Base-by-base conservation (phyloP, 2,888 invertebrate genomes). In the Pristionchus japonicus region DNA sequence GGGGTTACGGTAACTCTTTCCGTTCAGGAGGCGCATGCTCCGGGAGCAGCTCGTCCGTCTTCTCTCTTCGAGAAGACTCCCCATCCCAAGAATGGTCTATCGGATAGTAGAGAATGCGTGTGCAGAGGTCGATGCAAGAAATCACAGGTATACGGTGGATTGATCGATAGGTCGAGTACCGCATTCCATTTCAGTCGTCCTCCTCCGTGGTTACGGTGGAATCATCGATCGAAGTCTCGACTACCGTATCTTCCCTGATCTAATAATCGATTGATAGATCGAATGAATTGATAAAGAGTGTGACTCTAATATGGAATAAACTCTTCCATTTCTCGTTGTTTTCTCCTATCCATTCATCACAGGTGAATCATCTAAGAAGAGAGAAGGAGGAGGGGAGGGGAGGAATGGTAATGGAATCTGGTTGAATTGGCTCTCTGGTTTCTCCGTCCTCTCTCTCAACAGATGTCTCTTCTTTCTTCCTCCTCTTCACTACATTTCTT, bases 391-490 rank as follows among this genome's bases (percentile, higher is more conserved):
- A 52, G 23, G 52, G 13, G 52, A 49, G 67, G 31, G 20, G 15
- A 67, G 40, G 74, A 52, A 52, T 52, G 40, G 74, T 74, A 74
- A 74, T 74, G 74, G 40, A 43, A 74, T 74, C 34, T 20, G 20
- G 20, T 40, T 15, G 31, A 74, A 74, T 43, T 40, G 40, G 40
- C 40, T 74, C 74, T 74, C 74, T 74, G 40, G 20, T 40, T 74
- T 40, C 40, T n/a, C 43, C 17, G 52, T 52, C 52, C 74, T 74
- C 74, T 37, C 70, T 49, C 82, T 82, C 47, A 82, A 82, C 82
- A 82, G n/a, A 82, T 82, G 82, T 82, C 47, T 82, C 82, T 52
- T 52, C 82, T 82, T 67, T 34, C 67, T 82, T 49, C 47, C 43
- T 82, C 82, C 20, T 49, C 47, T 82, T n/a, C 27, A 23, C n/a